Evolutionary conservation across 2,888 invertebrate genomes (phyloP).

Genomic region (Rhogogaster chlorosoma): DNA sequence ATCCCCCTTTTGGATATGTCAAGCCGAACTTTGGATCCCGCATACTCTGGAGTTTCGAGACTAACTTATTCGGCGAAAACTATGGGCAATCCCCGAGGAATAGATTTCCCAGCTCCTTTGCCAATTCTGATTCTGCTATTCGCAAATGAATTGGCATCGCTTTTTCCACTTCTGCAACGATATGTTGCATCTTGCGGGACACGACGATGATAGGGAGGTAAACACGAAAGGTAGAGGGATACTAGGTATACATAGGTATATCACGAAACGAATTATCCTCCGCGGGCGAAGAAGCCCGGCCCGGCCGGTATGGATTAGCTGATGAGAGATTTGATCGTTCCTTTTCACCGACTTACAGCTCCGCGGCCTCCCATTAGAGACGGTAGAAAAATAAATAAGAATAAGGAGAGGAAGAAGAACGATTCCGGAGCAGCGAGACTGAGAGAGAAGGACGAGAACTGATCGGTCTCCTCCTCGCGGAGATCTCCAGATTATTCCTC

Average conservation of each 20-base stretch:
- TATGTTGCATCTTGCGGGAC: background rate
- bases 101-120: background rate
- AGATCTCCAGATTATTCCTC: slow-evolving; percentile 47
- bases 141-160: background rate
- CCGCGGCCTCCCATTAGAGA: slow-evolving; percentile 21
- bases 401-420: background rate
- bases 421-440: background rate
- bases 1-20: background rate
- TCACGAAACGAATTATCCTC: slow-evolving; percentile 44
- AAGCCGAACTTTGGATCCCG: background rate
- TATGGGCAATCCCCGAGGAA: background rate
- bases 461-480: background rate
- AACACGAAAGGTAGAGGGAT: background rate
- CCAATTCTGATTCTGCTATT: background rate
- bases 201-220: background rate
- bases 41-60: background rate
- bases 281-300: slow-evolving; percentile 31
- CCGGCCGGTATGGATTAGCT: slow-evolving; percentile 46
- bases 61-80: background rate
- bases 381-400: background rate
- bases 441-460: background rate
- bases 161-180: background rate
- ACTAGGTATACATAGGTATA: background rate
- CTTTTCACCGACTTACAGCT: slow-evolving; percentile 46
- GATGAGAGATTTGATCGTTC: slow-evolving; percentile 49